phyloP scores from a whole-genome alignment of 2,888 invertebrate species.

The Philaethria dido region DNA sequence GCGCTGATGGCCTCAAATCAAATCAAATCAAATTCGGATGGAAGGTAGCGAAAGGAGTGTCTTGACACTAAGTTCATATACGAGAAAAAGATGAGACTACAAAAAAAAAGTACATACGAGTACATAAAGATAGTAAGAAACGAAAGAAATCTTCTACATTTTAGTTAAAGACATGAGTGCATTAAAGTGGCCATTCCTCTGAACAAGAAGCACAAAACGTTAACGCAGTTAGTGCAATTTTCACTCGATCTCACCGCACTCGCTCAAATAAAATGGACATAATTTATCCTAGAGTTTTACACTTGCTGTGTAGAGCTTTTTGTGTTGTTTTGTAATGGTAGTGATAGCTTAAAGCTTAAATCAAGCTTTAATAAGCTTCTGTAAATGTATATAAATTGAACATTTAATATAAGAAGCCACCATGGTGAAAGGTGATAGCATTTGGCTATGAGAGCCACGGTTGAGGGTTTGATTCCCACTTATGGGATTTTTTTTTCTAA shows the following conservation, averaged over 20 bases:
- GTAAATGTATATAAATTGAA: too few species aligned
- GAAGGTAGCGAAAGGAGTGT: too few species aligned
- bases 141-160: background rate
- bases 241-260: conserved; percentile 45
- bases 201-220: conserved; percentile 35
- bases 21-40: too few species aligned
- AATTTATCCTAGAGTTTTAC: conserved; percentile 47
- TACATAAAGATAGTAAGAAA: background rate
- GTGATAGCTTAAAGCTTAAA: background rate
- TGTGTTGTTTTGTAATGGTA: background rate
- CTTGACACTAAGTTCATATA: too few species aligned
- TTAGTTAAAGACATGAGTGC: conserved; percentile 17
- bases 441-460: too few species aligned
- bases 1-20: too few species aligned
- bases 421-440: too few species aligned
- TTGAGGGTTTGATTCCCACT: too few species aligned
- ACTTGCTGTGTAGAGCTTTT: conserved; percentile 24
- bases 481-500: too few species aligned
- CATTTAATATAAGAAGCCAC: too few species aligned
- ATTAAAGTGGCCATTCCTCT: conserved; percentile 18
- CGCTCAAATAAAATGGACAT: conserved; percentile 43
- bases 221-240: conserved; percentile 46
- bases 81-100: too few species aligned
- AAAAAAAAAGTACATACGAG: background rate
- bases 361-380: too few species aligned